Conservation (phyloP, 35 echinoderm and acorn worm genomes). For the Lytechinus variegatus region DNA sequence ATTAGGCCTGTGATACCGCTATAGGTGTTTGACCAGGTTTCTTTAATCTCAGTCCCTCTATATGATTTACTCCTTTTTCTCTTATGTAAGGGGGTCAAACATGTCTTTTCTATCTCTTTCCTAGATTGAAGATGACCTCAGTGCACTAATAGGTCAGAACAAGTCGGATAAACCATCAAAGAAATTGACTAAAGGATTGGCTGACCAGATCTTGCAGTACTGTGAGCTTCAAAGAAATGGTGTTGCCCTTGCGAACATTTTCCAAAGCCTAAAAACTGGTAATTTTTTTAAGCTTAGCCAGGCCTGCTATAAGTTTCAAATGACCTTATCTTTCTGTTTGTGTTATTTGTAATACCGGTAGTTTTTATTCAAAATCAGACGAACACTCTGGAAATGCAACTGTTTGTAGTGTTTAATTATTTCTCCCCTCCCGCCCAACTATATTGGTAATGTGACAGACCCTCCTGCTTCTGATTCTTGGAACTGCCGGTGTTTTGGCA, state of each 20-base stretch:
- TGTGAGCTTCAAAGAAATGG: not conserved
- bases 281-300: not conserved
- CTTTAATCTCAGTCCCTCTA: not conserved
- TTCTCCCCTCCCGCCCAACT: not conserved
- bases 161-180: not conserved
- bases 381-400: not conserved
- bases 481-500: not conserved
- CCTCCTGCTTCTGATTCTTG: not conserved
- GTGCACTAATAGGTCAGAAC: not conserved
- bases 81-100: not conserved
- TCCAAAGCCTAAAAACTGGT: not conserved
- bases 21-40: not conserved
- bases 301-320: not conserved
- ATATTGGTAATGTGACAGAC: not conserved
- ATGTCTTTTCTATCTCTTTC: not conserved
- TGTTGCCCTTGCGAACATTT: not conserved
- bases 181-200: not conserved
- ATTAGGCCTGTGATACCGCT: too few species aligned
- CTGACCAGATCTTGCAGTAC: not conserved
- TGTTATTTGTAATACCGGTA: not conserved
- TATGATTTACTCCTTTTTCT: not conserved
- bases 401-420: not conserved
- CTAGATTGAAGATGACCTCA: not conserved
- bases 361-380: not conserved
- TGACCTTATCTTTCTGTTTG: not conserved